Evolutionary conservation across 2,113 vertebrate genomes (phyloP), one percentile per base, ranked within the genome.

Genomic region (Centropristis striata): DNA sequence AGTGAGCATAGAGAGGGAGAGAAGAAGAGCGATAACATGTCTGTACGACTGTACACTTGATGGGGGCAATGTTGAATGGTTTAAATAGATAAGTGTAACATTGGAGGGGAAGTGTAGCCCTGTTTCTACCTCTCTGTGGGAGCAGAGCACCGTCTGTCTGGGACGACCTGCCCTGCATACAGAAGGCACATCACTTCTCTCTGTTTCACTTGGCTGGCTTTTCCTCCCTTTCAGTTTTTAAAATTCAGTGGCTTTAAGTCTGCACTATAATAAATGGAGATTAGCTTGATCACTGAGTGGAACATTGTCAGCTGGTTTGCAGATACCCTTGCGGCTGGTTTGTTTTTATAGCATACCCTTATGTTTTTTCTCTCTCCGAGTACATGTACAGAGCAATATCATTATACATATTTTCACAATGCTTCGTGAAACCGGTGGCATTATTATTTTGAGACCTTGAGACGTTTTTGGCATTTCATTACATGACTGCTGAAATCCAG

Each of bases 371-470:
- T 50, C 7, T 28, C 36, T 44, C 44, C 54, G 32, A 53, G 53
- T 27, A 16, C 59, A 71, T 14, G 15, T 36, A 23, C 50, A 36
- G 59, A 20, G 60, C 7, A 1, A 0, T 20, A 14, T 51, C 61
- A 71, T 75, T 53, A 53, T 60, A 4, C 4, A 11, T 47, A 15
- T 49, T 66, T 27, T 0, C 13, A 61, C n/a, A 63, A 2, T 61
- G 18, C 60, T 42, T 44, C 5, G n/a, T 53, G 41, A 59, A 44
- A 79, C 11, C 5, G 1, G 20, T 59, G 25, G 47, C 27, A 13
- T 80, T 78, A 65, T 75, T 90, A 86, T 83, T 86, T 44, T 84
- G 64, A 58, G 68, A 88, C 74, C 69, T 53, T 69, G 76, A 70
- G 74, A 53, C 28, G 3, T 63, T 81, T 71, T 21, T 73, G 74